A percentile compares a stretch with the other conserved stretches of the same genome.
Conservation (phyloP, 1,140 invertebrate genomes). For the Laodelphax striatellus region DNA sequence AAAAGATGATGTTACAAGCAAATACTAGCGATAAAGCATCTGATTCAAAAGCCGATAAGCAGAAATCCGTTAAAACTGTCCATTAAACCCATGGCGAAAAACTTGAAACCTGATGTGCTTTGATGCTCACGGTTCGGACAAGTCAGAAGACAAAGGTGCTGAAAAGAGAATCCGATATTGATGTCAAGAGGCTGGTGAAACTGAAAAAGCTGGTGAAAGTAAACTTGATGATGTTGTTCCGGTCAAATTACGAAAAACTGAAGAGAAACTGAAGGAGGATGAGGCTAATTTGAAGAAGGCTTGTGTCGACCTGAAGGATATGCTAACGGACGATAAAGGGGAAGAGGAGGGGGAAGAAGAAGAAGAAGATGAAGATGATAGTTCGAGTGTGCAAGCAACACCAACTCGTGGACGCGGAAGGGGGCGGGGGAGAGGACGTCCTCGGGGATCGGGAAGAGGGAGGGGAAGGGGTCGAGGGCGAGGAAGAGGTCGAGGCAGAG, state of each 20-base stretch:
- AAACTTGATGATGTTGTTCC: neutral
- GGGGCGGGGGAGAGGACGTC: neutral
- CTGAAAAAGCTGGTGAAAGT: neutral
- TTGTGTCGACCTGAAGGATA: neutral
- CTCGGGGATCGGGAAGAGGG: conserved; percentile 14
- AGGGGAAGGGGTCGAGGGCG: neutral
- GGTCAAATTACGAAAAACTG: conserved; percentile 13
- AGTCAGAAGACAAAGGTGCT: too few relatives aligned
- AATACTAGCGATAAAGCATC: too few relatives aligned
- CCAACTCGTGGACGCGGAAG: neutral
- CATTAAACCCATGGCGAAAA: too few relatives aligned
- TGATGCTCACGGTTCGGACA: too few relatives aligned
- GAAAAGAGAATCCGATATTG: too few relatives aligned
- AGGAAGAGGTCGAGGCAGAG: neutral
- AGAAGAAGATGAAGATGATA: conserved; percentile 27
- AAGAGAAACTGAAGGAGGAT: conserved; percentile 5
- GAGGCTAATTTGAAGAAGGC: neutral
- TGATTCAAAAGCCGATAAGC: too few relatives aligned
- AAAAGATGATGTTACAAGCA: too few relatives aligned
- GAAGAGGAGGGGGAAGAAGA: conserved; percentile 25
- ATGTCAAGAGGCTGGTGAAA: conserved; percentile 36
- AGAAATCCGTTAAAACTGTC: too few relatives aligned
- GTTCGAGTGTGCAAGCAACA: neutral
- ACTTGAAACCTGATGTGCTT: too few relatives aligned
- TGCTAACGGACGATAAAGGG: neutral